Conservation (phyloP, 1,140 invertebrate species). For the Palaemon carinicauda region DNA sequence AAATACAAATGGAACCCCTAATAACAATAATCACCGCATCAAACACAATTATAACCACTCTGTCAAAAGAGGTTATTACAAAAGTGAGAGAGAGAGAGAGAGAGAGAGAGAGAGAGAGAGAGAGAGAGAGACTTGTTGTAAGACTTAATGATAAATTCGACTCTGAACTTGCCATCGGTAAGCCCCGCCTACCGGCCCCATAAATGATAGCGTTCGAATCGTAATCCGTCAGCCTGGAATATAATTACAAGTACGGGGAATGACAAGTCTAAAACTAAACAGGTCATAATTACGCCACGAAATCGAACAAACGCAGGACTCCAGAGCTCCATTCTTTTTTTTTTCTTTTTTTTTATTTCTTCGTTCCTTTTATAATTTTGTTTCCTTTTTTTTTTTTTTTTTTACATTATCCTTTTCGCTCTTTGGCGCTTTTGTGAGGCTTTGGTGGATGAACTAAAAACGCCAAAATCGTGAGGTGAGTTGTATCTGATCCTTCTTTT, state of each 20-base stretch:
- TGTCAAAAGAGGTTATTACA: not conserved
- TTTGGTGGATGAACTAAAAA: not conserved
- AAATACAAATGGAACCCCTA: conserved; percentile 8
- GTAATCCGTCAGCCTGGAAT: conserved; percentile 36
- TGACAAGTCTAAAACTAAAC: conserved; percentile 49
- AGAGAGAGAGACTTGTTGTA: not conserved
- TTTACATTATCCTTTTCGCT: not conserved
- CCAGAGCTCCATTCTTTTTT: not conserved
- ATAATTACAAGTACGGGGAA: conserved; percentile 44
- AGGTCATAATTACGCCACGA: conserved; percentile 39
- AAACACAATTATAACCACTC: not conserved
- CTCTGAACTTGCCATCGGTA: not conserved
- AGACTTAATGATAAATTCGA: conserved; percentile 23
- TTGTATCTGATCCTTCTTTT: not conserved
- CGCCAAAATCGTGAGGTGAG: not conserved
- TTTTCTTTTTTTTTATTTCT: not conserved
- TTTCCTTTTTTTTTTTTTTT: not conserved
- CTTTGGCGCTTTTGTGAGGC: not conserved
- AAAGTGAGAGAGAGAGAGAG: not conserved
- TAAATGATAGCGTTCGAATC: conserved; percentile 26
- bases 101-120: not conserved
- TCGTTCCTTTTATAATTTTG: not conserved
- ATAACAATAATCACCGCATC: conserved; percentile 18
- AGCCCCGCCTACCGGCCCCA: not conserved
- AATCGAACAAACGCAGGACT: conserved; percentile 10